Conservation (phyloP, 2,888 invertebrate genomes). For the Congeria kusceri region DNA sequence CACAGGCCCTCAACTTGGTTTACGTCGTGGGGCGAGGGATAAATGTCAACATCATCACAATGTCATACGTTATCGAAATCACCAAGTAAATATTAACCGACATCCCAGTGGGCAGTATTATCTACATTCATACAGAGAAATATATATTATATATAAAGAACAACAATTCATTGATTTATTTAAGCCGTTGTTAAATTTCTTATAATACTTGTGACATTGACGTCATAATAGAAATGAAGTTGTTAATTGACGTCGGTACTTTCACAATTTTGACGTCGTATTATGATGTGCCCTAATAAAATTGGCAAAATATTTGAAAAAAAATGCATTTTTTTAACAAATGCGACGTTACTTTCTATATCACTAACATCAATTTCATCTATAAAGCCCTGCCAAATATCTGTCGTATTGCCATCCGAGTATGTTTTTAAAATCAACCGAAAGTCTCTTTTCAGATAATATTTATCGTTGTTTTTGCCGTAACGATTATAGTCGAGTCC, state of each 20-base stretch:
- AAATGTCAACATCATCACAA: constrained; percentile 24
- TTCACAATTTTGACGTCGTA: too few relatives aligned
- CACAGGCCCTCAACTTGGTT: constrained; percentile 21
- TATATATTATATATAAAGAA: too few relatives aligned
- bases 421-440: background rate
- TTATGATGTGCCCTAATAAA: too few relatives aligned
- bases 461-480: constrained; percentile 24
- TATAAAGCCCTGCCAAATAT: constrained; percentile 4
- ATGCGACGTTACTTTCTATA: too few relatives aligned
- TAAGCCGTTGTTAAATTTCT: too few relatives aligned
- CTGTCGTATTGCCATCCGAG: constrained; percentile 12
- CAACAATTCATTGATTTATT: too few relatives aligned
- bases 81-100: constrained; percentile 13
- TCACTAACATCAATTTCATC: constrained; percentile 6
- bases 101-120: constrained; percentile 29
- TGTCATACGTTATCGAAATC: constrained; percentile 21
- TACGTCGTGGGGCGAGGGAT: constrained; percentile 16
- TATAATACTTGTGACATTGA: too few relatives aligned
- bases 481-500: constrained; percentile 19
- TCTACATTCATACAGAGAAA: too few relatives aligned
- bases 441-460: constrained; percentile 20
- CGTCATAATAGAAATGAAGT: too few relatives aligned
- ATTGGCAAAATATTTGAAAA: too few relatives aligned
- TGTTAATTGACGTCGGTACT: too few relatives aligned
- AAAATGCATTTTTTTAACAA: too few relatives aligned